Base-by-base conservation (phyloP, 2,888 invertebrate species). In the Branchinecta sandiegonensis region DNA sequence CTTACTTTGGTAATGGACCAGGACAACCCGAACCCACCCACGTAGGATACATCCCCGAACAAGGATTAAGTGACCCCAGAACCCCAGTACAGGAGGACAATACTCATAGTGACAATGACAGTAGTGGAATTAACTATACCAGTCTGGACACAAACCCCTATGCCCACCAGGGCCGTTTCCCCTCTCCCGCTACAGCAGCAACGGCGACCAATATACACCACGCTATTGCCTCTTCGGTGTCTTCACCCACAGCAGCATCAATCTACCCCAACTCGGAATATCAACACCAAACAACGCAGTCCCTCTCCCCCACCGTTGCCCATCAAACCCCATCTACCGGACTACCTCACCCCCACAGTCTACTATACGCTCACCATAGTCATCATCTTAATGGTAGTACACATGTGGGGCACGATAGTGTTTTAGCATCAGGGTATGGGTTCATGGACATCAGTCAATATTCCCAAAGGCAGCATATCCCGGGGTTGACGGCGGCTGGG, bases 111-210 rank as follows among this genome's bases (percentile, higher is more conserved):
- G 56, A 56, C 9, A 56, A 8, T 47, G 65, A 48, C 48, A 50
- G 66, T 46, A 86, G 90, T 64, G 92, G 92, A 0, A 81, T 93
- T 70, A 90, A 91, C 77, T 93, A 93, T 77, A 92, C 92, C 1
- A 92, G 92, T 77, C 79, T 93, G 74, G 92, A 93, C 78, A 66
- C 70, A 6, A 66, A 66, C 64, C 90, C 90, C 74, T 83, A 84
- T 6, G 78, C 78, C 68, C 76, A 80, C 75, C 82, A 70, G 72
- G 79, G 14, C 69, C 79, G 79, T 74, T 67, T 65, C 76, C 72
- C 74, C 70, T 69, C 50, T 73, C 74, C 8, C 76, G 76, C 69
- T 77, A 77, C 69, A 75, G 71, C 48, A 66, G 65, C 47, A 67
- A 69, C 68, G 13, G 68, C 17, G 47, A 69, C 47, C 46, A 14